Percentiles rank a stretch among this genome's conserved stretches.
These are phyloP conservation scores for Tenebrio molitor DNA, from an alignment of 1,140 invertebrate species.

Conservation along the genomic window DNA sequence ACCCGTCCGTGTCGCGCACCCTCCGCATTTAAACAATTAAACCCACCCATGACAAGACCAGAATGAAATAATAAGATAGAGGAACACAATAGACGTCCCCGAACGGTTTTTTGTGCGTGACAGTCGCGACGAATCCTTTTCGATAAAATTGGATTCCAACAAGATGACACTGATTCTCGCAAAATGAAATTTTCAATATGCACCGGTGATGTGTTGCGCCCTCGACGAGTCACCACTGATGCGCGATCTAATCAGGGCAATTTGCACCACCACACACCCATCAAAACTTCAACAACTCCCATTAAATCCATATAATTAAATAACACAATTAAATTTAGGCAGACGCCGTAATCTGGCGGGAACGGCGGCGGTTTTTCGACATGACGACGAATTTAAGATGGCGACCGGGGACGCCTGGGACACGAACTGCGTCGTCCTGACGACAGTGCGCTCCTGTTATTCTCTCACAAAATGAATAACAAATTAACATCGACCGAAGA, in stretches of 20 bases:
- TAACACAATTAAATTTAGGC: not conserved
- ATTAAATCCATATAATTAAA: slow-evolving; percentile 20
- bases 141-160: slow-evolving; percentile 41
- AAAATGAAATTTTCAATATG: slow-evolving; percentile 41
- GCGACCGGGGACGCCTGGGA: not conserved
- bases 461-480: not conserved
- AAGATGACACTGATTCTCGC: slow-evolving; percentile 16
- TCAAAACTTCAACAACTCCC: slow-evolving; percentile 19
- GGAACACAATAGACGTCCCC: not conserved
- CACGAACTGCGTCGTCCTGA: not conserved
- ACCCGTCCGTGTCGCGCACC: not conserved
- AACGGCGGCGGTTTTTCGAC: not conserved
- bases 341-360: not conserved
- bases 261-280: slow-evolving; percentile 13
- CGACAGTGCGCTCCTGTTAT: not conserved
- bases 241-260: slow-evolving; percentile 4
- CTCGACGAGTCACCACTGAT: slow-evolving; percentile 22
- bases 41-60: no score
- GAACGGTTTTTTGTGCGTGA: slow-evolving; percentile 25
- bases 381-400: slow-evolving; percentile 5
- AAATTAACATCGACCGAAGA: no score
- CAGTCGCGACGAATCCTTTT: slow-evolving; percentile 16
- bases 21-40: no score
- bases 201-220: not conserved
- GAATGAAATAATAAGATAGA: slow-evolving; percentile 5